These are phyloP conservation scores for Oncorhynchus gorbuscha DNA, from an alignment of 2,113 vertebrate genomes.

Conservation along the genomic window DNA sequence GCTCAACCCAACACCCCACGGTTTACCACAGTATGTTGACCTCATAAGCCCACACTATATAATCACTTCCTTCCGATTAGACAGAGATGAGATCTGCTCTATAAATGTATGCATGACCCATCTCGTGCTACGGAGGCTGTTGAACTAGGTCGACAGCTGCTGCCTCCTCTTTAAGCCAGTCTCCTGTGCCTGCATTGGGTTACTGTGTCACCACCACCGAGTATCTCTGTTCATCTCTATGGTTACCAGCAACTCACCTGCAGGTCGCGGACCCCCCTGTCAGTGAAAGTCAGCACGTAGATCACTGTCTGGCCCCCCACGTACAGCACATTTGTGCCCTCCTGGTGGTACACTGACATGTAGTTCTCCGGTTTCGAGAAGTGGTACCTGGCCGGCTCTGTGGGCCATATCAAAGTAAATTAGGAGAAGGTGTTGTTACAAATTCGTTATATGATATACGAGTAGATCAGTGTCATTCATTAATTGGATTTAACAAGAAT, in stretches of 20 bases:
- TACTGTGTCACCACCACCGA: slow-evolving; percentile 17
- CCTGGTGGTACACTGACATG: slow-evolving; percentile 73
- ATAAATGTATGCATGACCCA: slow-evolving; percentile 38
- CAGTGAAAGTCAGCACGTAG: slow-evolving; percentile 71
- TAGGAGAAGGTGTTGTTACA: not conserved
- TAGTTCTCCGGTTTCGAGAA: slow-evolving; percentile 72
- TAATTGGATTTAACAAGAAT: too few relatives aligned
- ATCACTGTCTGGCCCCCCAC: slow-evolving; percentile 72
- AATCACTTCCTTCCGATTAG: slow-evolving; percentile 2
- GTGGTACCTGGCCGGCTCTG: slow-evolving; percentile 70
- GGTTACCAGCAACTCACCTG: slow-evolving; percentile 55
- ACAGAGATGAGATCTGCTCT: slow-evolving; percentile 11
- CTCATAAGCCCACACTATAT: too few relatives aligned
- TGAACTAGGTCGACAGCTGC: slow-evolving; percentile 49
- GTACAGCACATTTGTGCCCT: slow-evolving; percentile 71
- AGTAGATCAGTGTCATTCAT: too few relatives aligned
- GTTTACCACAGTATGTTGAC: too few relatives aligned
- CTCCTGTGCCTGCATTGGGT: slow-evolving; percentile 10
- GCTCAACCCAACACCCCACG: too few relatives aligned
- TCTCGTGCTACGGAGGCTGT: not conserved
- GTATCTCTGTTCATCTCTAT: not conserved
- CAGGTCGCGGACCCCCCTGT: slow-evolving; percentile 61
- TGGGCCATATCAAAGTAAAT: slow-evolving; percentile 6
- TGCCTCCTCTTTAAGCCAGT: slow-evolving; percentile 4
- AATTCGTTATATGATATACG: too few relatives aligned